These are phyloP conservation scores for Ophioninae sp. DNA, from an alignment of 2,888 invertebrate species.

Conservation along the genomic window DNA sequence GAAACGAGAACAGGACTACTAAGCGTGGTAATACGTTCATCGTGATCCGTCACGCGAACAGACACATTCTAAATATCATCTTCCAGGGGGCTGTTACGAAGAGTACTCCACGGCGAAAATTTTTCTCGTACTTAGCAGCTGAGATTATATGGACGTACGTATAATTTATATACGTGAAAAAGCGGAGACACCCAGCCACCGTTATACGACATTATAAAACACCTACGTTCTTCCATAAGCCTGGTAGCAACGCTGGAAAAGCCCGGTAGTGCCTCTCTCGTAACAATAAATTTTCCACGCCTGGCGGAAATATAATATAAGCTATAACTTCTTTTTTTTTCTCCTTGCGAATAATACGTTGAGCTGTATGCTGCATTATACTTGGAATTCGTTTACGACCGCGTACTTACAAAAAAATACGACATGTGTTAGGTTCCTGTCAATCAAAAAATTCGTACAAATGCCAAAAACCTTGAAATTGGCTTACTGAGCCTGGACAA, in stretches of 20 bases:
- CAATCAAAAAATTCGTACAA: neutral
- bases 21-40: conserved; percentile 28
- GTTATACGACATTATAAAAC: conserved; percentile 67
- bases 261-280: conserved; percentile 50
- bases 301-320: conserved; percentile 56
- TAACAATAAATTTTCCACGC: conserved; percentile 57
- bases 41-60: conserved; percentile 68
- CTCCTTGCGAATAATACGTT: neutral
- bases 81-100: conserved; percentile 67
- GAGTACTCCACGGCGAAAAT: conserved; percentile 59
- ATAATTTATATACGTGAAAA: conserved; percentile 23
- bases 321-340: conserved; percentile 10
- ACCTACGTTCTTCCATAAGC: conserved; percentile 64
- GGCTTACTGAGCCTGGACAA: no score
- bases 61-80: conserved; percentile 72
- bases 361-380: neutral
- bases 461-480: neutral
- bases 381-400: neutral
- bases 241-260: conserved; percentile 59
- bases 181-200: conserved; percentile 62
- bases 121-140: conserved; percentile 50
- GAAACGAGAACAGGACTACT: neutral
- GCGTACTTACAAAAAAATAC: neutral
- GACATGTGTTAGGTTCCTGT: neutral
- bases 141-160: conserved; percentile 34